Percentiles rank a stretch among this genome's conserved stretches.
Conservation (phyloP, 2,888 invertebrate species). For the Strigamia crassipes region DNA sequence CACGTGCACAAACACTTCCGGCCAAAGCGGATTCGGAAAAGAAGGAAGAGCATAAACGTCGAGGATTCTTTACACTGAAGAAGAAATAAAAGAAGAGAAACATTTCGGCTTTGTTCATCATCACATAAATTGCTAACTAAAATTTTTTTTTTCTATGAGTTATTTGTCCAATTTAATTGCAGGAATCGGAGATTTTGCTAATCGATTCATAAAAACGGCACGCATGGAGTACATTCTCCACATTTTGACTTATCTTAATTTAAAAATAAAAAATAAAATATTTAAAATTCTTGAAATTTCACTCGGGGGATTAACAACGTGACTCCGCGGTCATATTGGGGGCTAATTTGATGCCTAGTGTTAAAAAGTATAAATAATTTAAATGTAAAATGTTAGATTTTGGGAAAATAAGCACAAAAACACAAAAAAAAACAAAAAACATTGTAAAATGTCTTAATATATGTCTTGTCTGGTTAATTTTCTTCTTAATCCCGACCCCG, state of each 20-base stretch:
- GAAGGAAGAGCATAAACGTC: constrained; percentile 89
- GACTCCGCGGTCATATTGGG: background rate
- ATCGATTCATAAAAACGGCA: background rate
- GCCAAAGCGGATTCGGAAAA: constrained; percentile 73
- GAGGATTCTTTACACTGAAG: constrained; percentile 97
- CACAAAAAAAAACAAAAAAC: background rate
- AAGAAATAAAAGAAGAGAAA: constrained; percentile 75
- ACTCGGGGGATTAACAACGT: constrained; percentile 13
- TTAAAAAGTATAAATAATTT: constrained; percentile 33
- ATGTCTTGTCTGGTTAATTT: constrained; percentile 5
- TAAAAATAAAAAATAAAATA: background rate
- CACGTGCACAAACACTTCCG: constrained; percentile 90
- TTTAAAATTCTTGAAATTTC: background rate
- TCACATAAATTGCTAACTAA: constrained; percentile 27
- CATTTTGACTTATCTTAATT: background rate
- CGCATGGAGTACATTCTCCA: background rate
- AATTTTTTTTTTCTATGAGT: background rate
- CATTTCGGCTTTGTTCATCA: constrained; percentile 17
- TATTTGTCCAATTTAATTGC: constrained; percentile 17
- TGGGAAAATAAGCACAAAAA: constrained; percentile 9
- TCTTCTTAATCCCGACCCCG: background rate
- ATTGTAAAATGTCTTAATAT: constrained; percentile 32
- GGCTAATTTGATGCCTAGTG: constrained; percentile 42
- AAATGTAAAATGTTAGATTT: constrained; percentile 29
- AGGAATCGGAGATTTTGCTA: background rate